Evolutionary conservation across 2,113 vertebrate species (phyloP), one percentile per base, ranked within the genome.

Genomic region (Hyperoodon ampullatus): DNA sequence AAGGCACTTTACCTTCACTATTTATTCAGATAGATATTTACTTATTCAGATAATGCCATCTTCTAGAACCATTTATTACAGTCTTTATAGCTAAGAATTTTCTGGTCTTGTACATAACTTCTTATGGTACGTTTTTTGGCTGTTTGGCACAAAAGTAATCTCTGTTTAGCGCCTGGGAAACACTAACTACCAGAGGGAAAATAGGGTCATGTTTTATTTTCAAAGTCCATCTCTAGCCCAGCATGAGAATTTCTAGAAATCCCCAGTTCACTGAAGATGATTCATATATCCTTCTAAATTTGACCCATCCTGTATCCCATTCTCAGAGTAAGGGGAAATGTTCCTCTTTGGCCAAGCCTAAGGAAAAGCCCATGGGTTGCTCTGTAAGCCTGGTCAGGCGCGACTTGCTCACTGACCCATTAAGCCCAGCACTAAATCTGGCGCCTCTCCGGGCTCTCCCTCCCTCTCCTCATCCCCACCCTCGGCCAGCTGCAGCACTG

Each of bases 401-500:
- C 8, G 9, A 77, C 39, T 72, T 53, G 68, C 30, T 65, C 33
- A 39, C 63, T 93, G 91, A 90, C 86, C 63, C 77, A 5, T 66
- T 81, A 71, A 94, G 39, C 70, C 92, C 75, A 90, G 55, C 74
- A 71, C 83, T 65, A 87, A 1, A 0, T 96, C 97, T 13, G 33
- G 28, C 15, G 28, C 21, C 16, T 7, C 42, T 71, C 23, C 80
- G 19, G 0, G 47, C 85, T 91, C 83, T 30, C 44, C 82, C 42
- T 81, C 94, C 86, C 33, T 88, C 58, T 93, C 83, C 42, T 96
- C 95, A 19, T 98, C 98, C 0, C 60, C 63, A 70, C 39, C 60
- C 63, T 99, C 99, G 0, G 99, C 90, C 61, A 99, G 98, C 53
- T 99, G 98, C 96, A 99, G 98, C 96, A 99, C 98, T 0, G 98